A percentile compares a stretch with the other conserved stretches of the same genome.
These are phyloP conservation scores for Lasioglossum lativentre DNA, from an alignment of 2,888 invertebrate species.

Conservation along the genomic window DNA sequence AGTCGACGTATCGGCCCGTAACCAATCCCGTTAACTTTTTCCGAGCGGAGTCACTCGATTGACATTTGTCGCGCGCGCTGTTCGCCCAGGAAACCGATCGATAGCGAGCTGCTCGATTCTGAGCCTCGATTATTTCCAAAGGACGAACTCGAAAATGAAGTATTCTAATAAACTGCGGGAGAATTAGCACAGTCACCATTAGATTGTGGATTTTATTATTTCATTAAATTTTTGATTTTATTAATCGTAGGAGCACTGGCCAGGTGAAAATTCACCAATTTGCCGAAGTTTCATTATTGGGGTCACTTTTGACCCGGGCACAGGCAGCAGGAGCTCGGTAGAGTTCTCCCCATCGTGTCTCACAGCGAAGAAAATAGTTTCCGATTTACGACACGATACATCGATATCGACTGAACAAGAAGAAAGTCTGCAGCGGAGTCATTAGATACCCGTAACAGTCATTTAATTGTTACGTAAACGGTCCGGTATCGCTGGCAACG, in stretches of 20 bases:
- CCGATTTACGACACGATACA: too few species aligned
- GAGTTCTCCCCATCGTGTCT: too few species aligned
- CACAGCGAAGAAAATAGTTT: too few species aligned
- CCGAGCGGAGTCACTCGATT: conserved; percentile 21
- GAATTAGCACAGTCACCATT: not conserved
- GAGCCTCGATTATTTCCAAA: not conserved
- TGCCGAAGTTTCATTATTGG: too few species aligned
- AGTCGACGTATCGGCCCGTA: conserved; percentile 61
- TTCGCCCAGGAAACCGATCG: conserved; percentile 10
- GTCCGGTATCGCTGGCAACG: not conserved
- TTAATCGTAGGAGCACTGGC: too few species aligned
- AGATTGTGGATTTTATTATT: not conserved
- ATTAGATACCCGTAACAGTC: conserved; percentile 30
- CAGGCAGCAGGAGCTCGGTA: too few species aligned
- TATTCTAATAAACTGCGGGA: not conserved
- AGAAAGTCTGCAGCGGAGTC: not conserved
- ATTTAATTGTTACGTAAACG: conserved; percentile 3
- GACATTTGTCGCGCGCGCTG: conserved; percentile 16
- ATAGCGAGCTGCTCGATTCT: conserved; percentile 12
- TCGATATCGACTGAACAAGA: not conserved
- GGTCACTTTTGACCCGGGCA: too few species aligned
- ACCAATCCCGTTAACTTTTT: conserved; percentile 59
- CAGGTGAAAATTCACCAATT: too few species aligned
- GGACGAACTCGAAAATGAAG: not conserved
- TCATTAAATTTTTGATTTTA: not conserved